These are phyloP conservation scores for Rhinogobius similis DNA, from an alignment of 2,113 vertebrate species.

Conservation along the genomic window DNA sequence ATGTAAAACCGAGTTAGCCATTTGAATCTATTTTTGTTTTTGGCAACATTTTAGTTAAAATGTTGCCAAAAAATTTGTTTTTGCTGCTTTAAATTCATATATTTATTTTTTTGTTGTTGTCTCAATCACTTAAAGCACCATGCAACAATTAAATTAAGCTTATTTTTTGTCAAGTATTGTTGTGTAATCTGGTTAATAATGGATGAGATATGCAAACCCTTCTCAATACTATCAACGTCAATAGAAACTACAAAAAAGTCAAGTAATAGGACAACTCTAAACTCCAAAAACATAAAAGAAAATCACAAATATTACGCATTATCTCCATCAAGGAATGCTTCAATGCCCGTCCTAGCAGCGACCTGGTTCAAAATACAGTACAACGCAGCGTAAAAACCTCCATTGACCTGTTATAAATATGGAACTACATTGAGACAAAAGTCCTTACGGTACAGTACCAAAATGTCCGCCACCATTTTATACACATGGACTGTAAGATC, in stretches of 20 bases:
- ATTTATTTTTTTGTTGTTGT: background rate
- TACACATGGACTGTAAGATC: slow-evolving; percentile 1
- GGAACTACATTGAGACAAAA: background rate
- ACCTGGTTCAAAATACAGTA: slow-evolving; percentile 2
- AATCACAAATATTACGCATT: background rate
- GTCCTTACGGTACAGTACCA: slow-evolving; percentile 9
- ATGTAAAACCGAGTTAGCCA: background rate
- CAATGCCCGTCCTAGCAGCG: background rate
- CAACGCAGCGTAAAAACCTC: background rate
- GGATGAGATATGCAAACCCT: background rate
- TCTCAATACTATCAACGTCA: background rate
- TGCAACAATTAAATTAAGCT: background rate
- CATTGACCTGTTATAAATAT: slow-evolving; percentile 19
- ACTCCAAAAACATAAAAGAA: slow-evolving; percentile 7
- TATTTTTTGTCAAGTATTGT: background rate
- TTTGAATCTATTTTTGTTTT: background rate
- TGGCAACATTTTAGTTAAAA: background rate
- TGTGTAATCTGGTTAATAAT: background rate
- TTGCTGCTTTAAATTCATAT: background rate
- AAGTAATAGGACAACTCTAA: slow-evolving; percentile 3
- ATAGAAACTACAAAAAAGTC: background rate
- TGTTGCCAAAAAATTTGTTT: too few relatives aligned
- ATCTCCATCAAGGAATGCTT: background rate
- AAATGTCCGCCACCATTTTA: background rate
- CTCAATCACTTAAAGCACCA: background rate